Evolutionary conservation across 2,888 invertebrate genomes (phyloP), one percentile per base, ranked within the genome.

Genomic region (Steinernema hermaphroditum): DNA sequence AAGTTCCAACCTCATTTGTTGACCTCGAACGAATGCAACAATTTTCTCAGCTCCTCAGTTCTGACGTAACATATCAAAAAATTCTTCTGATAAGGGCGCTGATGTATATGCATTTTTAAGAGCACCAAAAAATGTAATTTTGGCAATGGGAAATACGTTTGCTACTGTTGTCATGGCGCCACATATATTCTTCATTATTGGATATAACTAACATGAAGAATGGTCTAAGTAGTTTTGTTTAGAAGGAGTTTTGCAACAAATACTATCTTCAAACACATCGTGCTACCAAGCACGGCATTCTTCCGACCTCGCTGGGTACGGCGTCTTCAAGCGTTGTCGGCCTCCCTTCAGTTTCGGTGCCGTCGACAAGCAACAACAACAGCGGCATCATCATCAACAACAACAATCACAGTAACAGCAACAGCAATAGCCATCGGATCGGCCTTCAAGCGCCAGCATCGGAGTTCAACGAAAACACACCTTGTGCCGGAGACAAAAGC

Each of bases 181-280:
- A 8, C 37, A 37, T 37, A 12, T 37, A 37, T 37, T 8, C 6
- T 37, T 37, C 37, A 12, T n/a, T n/a, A n/a, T n/a, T n/a, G 12
- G 37, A 4, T 8, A 12, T 8, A 37, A 37, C 37, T 37, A 37
- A 37, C 37, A 37, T 4, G 4, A 4, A 4, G 37, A 8, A 8
- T 37, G 12, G 37, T 12, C 12, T 4, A 37, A 8, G 12, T 12
- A 37, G n/a, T 24, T 19, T 19, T 43, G 8, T 69, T 44, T 49
- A 72, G 72, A 94, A 96, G 87, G 96, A 96, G 89, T 96, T 96
- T 88, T 96, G 96, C 89, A 96, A 96, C 90, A 96, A 96, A 87
- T 96, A 96, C 89, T 96, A 96, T 88, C 90, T 96, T 34, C 96
- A 96, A 89, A 96, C 96, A 73, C 96, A 96, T 89, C 94, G 94